Evolutionary conservation across 2,888 invertebrate genomes (phyloP).

Genomic region (Celastrina argiolus): DNA sequence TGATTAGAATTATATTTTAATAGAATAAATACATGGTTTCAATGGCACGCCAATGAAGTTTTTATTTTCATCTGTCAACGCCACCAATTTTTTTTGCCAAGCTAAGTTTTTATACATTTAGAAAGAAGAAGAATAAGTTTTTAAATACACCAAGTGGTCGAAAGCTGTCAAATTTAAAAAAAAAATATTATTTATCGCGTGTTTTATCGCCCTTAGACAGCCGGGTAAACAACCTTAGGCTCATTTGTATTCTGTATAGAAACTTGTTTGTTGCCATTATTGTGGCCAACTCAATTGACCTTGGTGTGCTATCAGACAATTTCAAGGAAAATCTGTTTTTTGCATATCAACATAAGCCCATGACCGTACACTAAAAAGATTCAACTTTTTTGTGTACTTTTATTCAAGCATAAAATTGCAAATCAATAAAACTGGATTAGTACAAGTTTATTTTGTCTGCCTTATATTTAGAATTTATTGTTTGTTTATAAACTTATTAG

Average conservation of each 20-base stretch:
- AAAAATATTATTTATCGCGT: background rate
- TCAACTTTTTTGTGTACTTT: background rate
- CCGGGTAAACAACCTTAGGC: background rate
- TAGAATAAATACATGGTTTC: no score
- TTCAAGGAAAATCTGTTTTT: background rate
- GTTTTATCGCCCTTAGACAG: background rate
- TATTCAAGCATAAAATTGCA: background rate
- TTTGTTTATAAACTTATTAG: no score
- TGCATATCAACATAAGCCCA: background rate
- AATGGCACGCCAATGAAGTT: no score
- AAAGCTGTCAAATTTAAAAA: background rate
- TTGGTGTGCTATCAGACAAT: background rate
- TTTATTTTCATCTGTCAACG: no score
- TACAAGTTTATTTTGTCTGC: background rate
- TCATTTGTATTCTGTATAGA: conserved; percentile 6
- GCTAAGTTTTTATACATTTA: no score
- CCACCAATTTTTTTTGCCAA: no score
- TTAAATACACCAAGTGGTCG: background rate
- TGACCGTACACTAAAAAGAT: background rate
- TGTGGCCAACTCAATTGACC: background rate
- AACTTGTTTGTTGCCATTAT: conserved; percentile 11
- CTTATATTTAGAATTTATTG: no score
- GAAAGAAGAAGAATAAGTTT: no score
- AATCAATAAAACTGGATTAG: background rate
- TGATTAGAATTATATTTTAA: no score